Evolutionary conservation across 2,888 invertebrate species (phyloP), one percentile per base, ranked within the genome.

Genomic region (Oligia strigilis): DNA sequence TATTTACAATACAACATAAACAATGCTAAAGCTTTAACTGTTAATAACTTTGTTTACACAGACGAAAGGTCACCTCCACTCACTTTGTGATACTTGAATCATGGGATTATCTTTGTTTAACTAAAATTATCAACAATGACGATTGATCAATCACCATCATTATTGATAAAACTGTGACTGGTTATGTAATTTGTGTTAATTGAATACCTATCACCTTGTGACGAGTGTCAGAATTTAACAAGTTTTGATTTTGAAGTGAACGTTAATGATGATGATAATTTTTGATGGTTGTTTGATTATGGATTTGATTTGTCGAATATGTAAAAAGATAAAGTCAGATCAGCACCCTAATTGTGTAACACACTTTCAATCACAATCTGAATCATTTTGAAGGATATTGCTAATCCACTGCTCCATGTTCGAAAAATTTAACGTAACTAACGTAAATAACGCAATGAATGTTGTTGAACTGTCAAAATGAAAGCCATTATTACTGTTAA

Each of bases 1-100:
- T 87, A 89, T 87, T 86, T 90, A 93, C 91, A 91, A 92, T 91
- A 89, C 86, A 87, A 85, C 85, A 88, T 89, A 91, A 91, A 93
- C 92, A 90, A 88, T 87, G 85, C 80, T 82, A 84, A 86, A 84
- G 83, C 64, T 83, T 87, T 87, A 89, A 78, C 81, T 82, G 78
- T 85, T 90, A 88, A 88, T 84, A 87, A 89, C 85, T 88, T 88
- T 90, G 89, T 90, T 84, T 88, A 81, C 79, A 87, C 72, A 86
- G 75, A 84, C 87, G 87, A 91, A 86, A 93, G 93, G 91, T 91
- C 92, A 92, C 84, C 77, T 84, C 81, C 85, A 76, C 78, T 87
- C 81, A 83, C 86, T 81, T 76, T 70, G 55, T 43, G 60, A 66
- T 78, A 83, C 83, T 78, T 73, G 67, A 81, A 74, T 80, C 85